These are phyloP conservation scores for Hirudo medicinalis DNA, from an alignment of 1,140 invertebrate species.

Conservation along the genomic window DNA sequence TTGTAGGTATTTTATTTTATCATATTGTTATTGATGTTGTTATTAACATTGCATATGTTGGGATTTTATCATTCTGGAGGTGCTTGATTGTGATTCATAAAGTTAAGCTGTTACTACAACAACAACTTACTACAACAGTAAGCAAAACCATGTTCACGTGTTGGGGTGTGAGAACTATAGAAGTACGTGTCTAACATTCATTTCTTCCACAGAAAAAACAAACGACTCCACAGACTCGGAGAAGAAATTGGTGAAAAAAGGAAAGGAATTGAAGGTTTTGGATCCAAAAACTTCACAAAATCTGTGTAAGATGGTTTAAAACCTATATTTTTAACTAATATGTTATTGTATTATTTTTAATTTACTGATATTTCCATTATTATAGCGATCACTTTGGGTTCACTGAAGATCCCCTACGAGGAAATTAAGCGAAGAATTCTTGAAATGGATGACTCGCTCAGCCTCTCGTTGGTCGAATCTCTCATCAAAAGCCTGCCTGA, in stretches of 20 bases:
- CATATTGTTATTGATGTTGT: too few relatives aligned
- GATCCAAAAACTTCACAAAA: constrained; percentile 88
- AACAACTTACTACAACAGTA: too few relatives aligned
- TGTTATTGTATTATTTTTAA: too few relatives aligned
- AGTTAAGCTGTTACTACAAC: neutral
- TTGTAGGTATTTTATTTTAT: too few relatives aligned
- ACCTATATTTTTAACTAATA: too few relatives aligned
- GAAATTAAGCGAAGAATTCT: constrained; percentile 72
- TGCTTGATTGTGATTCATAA: neutral
- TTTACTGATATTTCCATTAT: neutral
- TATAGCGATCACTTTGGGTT: constrained; percentile 65
- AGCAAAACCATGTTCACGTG: too few relatives aligned
- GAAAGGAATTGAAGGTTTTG: constrained; percentile 76
- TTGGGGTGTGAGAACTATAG: too few relatives aligned
- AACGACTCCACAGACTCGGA: constrained; percentile 49
- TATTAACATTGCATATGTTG: neutral
- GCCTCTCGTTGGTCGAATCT: constrained; percentile 65
- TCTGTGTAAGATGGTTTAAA: constrained; percentile 47
- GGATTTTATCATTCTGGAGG: too few relatives aligned
- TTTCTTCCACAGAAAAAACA: constrained; percentile 29
- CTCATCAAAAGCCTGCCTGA: constrained; percentile 71
- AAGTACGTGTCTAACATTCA: too few relatives aligned
- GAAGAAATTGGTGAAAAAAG: constrained; percentile 62
- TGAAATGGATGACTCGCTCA: constrained; percentile 67
- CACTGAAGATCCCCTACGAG: constrained; percentile 74